Base-by-base conservation (phyloP, 2,113 vertebrate species). In the Chinchilla lanigera region DNA sequence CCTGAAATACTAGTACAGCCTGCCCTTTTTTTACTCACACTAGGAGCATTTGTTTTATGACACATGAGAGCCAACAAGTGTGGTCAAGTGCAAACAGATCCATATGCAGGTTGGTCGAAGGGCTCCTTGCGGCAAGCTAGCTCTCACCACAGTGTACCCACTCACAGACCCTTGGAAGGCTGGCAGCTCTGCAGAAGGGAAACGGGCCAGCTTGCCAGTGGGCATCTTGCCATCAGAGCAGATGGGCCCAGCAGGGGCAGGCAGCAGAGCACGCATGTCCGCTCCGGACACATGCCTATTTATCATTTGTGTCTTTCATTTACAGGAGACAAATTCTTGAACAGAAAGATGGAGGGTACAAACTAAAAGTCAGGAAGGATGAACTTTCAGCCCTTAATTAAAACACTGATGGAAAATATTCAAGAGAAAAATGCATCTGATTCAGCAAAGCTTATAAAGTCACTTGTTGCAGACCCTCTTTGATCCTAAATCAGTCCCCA, bases 211-310 rank as follows among this genome's bases (percentile, higher is more conserved):
- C 93, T 94, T 97, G 95, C 97, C 35, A 2, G 84, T 77, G 96
- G 99, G 98, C 98, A 92, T n/a, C 1, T 61, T 19, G 98, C 98
- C 98, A 98, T 96, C 95, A 38, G 54, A 95, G 86, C 98, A 98
- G 98, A 98, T 98, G 98, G 98, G 84, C 96, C 84, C 93, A 80
- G 50, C 96, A 97, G 96, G 97, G 97, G 96, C 96, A 96, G 94
- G 97, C 97, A 95, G 96, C 77, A 78, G 75, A 95, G 94, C 95
- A 52, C 54, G 54, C 95, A 89, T 98, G 89, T 96, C 94, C 2
- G 9, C 97, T 97, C 93, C 35, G 50, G 81, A 92, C 44, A 26
- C 92, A 83, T 86, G 63, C 67, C 6, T 95, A 60, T 97, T 95
- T 95, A 90, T 90, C 84, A 35, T 95, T 86, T 56, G 65, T 90